Percentiles rank a stretch among this genome's conserved stretches.
Conservation (phyloP, 2,888 invertebrate genomes). For the Drosophila neonasuta region DNA sequence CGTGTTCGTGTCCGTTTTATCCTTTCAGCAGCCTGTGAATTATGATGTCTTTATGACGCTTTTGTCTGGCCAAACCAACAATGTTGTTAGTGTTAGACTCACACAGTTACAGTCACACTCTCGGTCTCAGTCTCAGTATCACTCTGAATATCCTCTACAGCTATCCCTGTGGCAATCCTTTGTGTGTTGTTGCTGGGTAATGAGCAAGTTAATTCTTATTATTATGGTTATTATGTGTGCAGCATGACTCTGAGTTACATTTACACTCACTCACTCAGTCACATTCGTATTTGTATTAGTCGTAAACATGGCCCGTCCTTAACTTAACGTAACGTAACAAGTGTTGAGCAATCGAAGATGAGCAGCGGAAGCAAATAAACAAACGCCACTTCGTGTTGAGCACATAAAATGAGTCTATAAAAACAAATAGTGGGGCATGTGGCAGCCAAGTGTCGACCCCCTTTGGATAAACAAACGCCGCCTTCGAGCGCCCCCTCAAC, state of each 20-base stretch:
- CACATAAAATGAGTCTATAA: constrained; percentile 76
- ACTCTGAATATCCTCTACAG: too few species aligned
- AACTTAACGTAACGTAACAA: constrained; percentile 36
- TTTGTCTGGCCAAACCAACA: constrained; percentile 47
- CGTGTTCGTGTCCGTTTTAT: constrained; percentile 49
- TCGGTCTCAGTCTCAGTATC: constrained; percentile 18
- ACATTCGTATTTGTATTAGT: constrained; percentile 24
- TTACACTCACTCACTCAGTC: constrained; percentile 13
- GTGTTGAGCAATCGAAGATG: constrained; percentile 67
- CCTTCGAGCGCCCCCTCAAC: constrained; percentile 36
- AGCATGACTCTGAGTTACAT: constrained; percentile 24
- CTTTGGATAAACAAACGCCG: constrained; percentile 79
- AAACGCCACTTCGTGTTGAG: constrained; percentile 52
- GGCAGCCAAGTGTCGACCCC: constrained; percentile 73
- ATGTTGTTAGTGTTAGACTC: neutral
- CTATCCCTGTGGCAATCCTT: constrained; percentile 52
- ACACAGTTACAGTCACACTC: constrained; percentile 14
- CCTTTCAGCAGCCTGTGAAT: constrained; percentile 72
- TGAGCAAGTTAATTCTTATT: constrained; percentile 75
- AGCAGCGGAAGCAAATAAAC: constrained; percentile 51
- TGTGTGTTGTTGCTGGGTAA: constrained; percentile 60
- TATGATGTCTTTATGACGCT: constrained; percentile 79
- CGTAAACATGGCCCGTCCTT: constrained; percentile 43
- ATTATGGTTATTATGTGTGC: constrained; percentile 70
- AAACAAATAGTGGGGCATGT: constrained; percentile 70